Evolutionary conservation across 2,113 vertebrate genomes (phyloP), one percentile per base, ranked within the genome.

Genomic region (Strigops habroptila): DNA sequence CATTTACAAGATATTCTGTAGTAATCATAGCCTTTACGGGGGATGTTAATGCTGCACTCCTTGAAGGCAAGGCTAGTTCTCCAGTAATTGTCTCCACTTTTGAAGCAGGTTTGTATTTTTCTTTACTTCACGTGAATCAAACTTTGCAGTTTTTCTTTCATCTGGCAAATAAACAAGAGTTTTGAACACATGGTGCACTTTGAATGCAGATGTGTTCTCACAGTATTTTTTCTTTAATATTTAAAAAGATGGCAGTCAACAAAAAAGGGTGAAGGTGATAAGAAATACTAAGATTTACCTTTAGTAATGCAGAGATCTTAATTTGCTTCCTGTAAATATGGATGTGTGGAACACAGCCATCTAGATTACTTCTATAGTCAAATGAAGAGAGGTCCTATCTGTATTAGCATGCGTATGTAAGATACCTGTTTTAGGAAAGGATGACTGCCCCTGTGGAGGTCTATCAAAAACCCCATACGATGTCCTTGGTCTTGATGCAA

Each of bases 1-100:
- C 99, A 69, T 99, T 99, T 94, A 99, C 99, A 11, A 98, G 86
- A 41, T 99, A 99, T 96, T 98, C 96, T 19, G 98, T 99, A 84
- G 97, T 98, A 33, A 96, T 99, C 93, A 98, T 97, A 9, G 99
- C 99, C 55, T 99, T 99, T 95, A 99, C 98, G 0, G 99, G 99
- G 30, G 97, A 98, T 16, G 16, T 98, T 69, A 97, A 97, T 80
- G 79, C 96, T 8, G 99, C 98, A 6, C 83, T 95, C 24, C 70
- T 59, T 30, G 97, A 99, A 64, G 99, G 99, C 70, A 98, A 98
- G 73, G 96, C 98, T 55, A 98, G 98, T 35, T 90, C 98, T 39
- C 97, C 98, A 21, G 57, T 98, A 41, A 95, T 97, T 79, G 97
- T 98, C 94, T 98, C 98, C 65, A 99, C 99, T 49, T 97, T 99